These are phyloP conservation scores for Theonella swinhoei DNA, from an alignment of 37 sponge, comb jelly and placozoan species.

Conservation along the genomic window DNA sequence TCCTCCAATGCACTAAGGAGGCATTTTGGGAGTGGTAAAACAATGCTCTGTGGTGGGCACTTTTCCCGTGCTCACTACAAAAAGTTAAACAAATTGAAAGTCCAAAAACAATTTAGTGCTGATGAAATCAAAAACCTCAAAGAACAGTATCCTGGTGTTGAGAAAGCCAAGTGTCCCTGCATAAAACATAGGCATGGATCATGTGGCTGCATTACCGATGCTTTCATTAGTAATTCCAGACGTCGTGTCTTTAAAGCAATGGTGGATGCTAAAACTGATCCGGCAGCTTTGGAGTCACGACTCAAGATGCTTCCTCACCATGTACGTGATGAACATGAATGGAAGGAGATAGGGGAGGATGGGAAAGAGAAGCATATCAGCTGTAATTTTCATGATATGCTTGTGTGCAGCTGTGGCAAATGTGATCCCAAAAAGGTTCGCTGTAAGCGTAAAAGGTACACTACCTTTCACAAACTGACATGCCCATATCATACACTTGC, in stretches of 20 bases:
- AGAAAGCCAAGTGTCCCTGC: conserved; percentile 6
- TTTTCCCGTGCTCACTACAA: conserved; percentile 22
- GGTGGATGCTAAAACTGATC: no score
- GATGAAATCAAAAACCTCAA: no score
- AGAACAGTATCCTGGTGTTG: conserved; percentile 8
- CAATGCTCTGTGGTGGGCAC: conserved; percentile 60
- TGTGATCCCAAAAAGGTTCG: conserved; percentile 1
- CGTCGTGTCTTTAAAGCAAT: no score
- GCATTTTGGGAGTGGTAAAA: neutral
- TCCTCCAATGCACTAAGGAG: neutral
- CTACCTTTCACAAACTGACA: no score
- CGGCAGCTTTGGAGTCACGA: conserved; percentile 16
- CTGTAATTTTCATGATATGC: no score
- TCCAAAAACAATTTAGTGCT: no score
- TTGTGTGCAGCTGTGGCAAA: conserved; percentile 27
- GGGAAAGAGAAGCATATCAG: neutral
- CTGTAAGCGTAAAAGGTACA: no score
- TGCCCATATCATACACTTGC: no score
- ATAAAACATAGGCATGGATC: neutral
- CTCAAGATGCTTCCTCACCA: conserved; percentile 7
- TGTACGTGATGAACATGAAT: conserved; percentile 17
- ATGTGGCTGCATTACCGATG: conserved; percentile 30
- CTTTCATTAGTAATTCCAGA: no score
- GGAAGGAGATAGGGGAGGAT: conserved; percentile 18
- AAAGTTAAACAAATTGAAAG: neutral